Base-by-base conservation (phyloP, 1,140 invertebrate genomes). In the Drosophila bipectinata region DNA sequence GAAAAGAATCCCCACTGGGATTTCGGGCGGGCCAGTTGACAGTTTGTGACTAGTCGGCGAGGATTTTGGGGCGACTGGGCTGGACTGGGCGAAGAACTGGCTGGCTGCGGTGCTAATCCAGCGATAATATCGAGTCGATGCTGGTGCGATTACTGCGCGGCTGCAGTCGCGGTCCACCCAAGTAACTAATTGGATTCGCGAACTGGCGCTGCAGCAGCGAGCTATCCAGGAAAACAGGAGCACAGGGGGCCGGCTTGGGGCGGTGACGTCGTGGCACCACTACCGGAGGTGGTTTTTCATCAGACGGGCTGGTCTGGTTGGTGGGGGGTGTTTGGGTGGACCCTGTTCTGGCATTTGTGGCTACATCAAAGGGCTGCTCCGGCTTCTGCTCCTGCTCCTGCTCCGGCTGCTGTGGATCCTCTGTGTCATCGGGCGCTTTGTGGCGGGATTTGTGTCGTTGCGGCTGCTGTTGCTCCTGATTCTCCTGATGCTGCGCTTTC, bases 181-280 rank as follows among this genome's bases (percentile, higher is more conserved):
- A 93, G 91, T 96, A 96, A 92, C 95, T 96, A 78, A 96, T 92
- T 41, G 95, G 95, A 92, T 95, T 95, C 69, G 92, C 92, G 90
- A 94, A 96, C 64, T 93, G 94, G 62, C 95, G 93, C 66, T 92
- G 92, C 87, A 64, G 79, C 83, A 75, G 88, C 69, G 62, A 72
- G 80, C 57, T 76, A 62, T 88, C 83, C 44, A 88, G 68, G 78
- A 83, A 79, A 26, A 88, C 41, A 39, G 82, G 64, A 71, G 57
- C 10, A 34, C 48, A 8, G 56, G 44, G 26, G 53, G 14, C 41
- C 10, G 37, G 72, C 71, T 77, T 79, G 58, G 59, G 26, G 34
- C 41, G 71, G 34, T 58, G 57, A 18, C 59, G 79, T 39, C 61
- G 59, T 41, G 10, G 21, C 21, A 48, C 49, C 32, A 61, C 39